These are phyloP conservation scores for Pterostichus niger DNA, from an alignment of 2,888 invertebrate genomes.

Conservation along the genomic window DNA sequence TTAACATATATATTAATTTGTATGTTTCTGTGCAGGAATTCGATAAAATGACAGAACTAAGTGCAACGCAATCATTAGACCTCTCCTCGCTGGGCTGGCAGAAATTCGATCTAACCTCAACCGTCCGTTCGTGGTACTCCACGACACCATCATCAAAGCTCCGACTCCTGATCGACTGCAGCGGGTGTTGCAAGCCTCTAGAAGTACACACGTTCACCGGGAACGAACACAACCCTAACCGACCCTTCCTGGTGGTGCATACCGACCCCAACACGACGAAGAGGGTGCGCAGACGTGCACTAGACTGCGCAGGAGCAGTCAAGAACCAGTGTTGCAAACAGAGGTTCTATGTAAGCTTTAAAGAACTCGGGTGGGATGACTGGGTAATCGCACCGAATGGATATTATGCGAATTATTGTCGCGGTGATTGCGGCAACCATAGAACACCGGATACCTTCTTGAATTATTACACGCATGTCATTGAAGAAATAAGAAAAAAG, in stretches of 20 bases:
- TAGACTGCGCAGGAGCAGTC: slow-evolving; percentile 88
- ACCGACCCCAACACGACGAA: slow-evolving; percentile 85
- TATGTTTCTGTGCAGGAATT: slow-evolving; percentile 77
- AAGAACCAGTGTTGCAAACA: slow-evolving; percentile 92
- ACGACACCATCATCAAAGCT: slow-evolving; percentile 79
- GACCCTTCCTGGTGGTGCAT: slow-evolving; percentile 91
- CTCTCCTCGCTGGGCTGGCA: slow-evolving; percentile 89
- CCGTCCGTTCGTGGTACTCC: slow-evolving; percentile 87
- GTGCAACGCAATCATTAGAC: slow-evolving; percentile 78
- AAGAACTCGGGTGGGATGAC: slow-evolving; percentile 95
- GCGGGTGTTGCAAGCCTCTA: slow-evolving; percentile 88
- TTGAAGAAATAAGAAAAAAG: slow-evolving; percentile 92
- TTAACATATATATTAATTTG: no score
- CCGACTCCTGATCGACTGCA: slow-evolving; percentile 90
- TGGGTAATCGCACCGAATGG: slow-evolving; percentile 95
- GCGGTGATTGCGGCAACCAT: slow-evolving; percentile 91
- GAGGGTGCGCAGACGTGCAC: slow-evolving; percentile 88
- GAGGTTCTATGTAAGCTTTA: slow-evolving; percentile 94
- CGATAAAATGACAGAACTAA: slow-evolving; percentile 80
- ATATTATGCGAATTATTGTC: slow-evolving; percentile 96
- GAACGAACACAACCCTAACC: slow-evolving; percentile 77
- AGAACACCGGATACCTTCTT: slow-evolving; percentile 90
- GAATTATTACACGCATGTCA: slow-evolving; percentile 94
- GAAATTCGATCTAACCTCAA: slow-evolving; percentile 89
- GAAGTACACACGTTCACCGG: slow-evolving; percentile 82